phyloP scores from a whole-genome alignment of 2,888 invertebrate genomes.

The Asteroscopus sphinx region DNA sequence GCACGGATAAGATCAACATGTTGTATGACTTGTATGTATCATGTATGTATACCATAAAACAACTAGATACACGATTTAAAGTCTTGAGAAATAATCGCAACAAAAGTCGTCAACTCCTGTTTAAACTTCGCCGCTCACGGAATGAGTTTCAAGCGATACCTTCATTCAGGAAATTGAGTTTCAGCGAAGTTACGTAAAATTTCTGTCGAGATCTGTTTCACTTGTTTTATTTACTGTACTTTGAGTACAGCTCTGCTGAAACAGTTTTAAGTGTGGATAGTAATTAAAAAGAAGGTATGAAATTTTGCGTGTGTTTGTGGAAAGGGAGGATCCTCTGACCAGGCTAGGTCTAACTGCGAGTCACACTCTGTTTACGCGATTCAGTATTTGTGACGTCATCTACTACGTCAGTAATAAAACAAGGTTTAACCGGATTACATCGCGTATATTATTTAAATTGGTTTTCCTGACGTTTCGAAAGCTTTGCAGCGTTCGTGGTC shows the following conservation, averaged over 20 bases:
- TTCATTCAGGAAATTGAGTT: slow-evolving; percentile 67
- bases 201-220: slow-evolving; percentile 25
- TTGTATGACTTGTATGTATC: too few relatives aligned
- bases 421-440: too few relatives aligned
- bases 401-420: too few relatives aligned
- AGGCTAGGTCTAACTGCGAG: too few relatives aligned
- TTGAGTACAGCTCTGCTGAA: slow-evolving; percentile 31
- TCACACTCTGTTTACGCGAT: too few relatives aligned
- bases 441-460: too few relatives aligned
- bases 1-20: too few relatives aligned
- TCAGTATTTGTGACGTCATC: too few relatives aligned
- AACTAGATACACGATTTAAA: neutral
- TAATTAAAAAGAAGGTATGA: slow-evolving; percentile 6
- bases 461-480: too few relatives aligned
- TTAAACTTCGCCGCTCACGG: slow-evolving; percentile 13
- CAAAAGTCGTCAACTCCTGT: slow-evolving; percentile 23
- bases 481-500: too few relatives aligned
- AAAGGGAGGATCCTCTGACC: too few relatives aligned
- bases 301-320: neutral
- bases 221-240: slow-evolving; percentile 45
- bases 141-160: slow-evolving; percentile 51
- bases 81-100: slow-evolving; percentile 11
- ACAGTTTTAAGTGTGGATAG: slow-evolving; percentile 10
- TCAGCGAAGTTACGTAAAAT: slow-evolving; percentile 52
- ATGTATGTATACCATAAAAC: too few relatives aligned